Percentiles rank a stretch among this genome's conserved stretches.
These are phyloP conservation scores for Bergia sp. DNA, from an alignment of 92 coral and sea anemone genomes.

Conservation along the genomic window DNA sequence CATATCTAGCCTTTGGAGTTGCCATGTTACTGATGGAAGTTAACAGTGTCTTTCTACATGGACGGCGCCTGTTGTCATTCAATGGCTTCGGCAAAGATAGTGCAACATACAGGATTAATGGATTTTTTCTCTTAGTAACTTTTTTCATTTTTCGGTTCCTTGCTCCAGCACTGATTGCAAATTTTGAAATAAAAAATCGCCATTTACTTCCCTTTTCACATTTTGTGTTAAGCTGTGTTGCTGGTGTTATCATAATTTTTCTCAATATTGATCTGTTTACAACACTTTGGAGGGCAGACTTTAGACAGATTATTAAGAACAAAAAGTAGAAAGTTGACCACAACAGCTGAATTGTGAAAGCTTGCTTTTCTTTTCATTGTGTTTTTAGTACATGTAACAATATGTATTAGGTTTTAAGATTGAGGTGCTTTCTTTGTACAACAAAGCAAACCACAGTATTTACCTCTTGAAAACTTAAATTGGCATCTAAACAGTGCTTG, in stretches of 20 bases:
- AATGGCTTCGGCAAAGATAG: conserved; percentile 68
- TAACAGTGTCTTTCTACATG: conserved; percentile 85
- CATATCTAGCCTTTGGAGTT: conserved; percentile 72
- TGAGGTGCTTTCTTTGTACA: no score
- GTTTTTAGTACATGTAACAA: no score
- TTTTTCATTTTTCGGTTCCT: conserved; percentile 83
- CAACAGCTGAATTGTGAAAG: not conserved
- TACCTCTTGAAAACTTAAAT: no score
- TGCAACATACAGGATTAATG: conserved; percentile 61
- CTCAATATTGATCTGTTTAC: conserved; percentile 66
- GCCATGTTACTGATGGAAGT: conserved; percentile 86
- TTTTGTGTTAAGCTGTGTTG: conserved; percentile 65
- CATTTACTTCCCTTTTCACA: conserved; percentile 57
- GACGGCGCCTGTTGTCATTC: conserved; percentile 70
- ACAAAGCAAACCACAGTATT: no score
- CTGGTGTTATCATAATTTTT: conserved; percentile 55
- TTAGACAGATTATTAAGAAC: conserved; percentile 37
- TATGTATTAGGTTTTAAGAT: no score
- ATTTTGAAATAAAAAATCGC: conserved; percentile 66
- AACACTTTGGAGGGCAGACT: conserved; percentile 81
- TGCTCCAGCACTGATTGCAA: conserved; percentile 76
- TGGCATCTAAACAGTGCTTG: no score
- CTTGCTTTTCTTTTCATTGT: not conserved
- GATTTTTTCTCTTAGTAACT: conserved; percentile 65
- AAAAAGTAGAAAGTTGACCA: conserved; percentile 28